Conservation (phyloP, 2,113 vertebrate species). For the Sebastes schlegelii region DNA sequence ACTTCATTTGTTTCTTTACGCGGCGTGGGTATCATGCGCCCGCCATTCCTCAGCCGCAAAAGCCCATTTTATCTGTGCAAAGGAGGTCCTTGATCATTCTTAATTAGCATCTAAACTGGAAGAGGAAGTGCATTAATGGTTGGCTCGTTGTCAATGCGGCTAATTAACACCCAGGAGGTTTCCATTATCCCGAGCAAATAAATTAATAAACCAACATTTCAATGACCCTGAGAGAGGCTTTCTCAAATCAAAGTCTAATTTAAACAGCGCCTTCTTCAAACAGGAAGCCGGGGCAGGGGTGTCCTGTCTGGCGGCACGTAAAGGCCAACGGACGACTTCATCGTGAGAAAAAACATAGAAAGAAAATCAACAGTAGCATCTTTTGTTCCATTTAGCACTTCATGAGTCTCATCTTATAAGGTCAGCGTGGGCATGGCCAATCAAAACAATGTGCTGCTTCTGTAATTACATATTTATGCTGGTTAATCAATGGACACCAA, state of each 20-base stretch:
- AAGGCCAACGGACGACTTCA: constrained; percentile 43
- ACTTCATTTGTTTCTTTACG: constrained; percentile 8
- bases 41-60: constrained; percentile 4
- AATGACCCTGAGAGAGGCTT: constrained; percentile 78
- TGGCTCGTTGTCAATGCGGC: constrained; percentile 86
- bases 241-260: constrained; percentile 80
- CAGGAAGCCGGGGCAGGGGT: constrained; percentile 75
- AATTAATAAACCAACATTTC: constrained; percentile 81
- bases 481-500: constrained; percentile 14
- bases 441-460: not conserved
- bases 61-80: constrained; percentile 46
- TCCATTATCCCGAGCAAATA: constrained; percentile 87
- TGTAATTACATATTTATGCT: not conserved
- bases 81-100: constrained; percentile 66
- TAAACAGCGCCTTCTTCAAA: constrained; percentile 80
- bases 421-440: not conserved
- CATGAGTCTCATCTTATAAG: constrained; percentile 58
- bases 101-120: constrained; percentile 76
- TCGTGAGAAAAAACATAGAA: constrained; percentile 3
- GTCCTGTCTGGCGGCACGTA: constrained; percentile 60
- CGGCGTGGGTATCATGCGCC: not conserved
- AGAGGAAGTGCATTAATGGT: constrained; percentile 87
- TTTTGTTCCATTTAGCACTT: constrained; percentile 61
- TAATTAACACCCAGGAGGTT: constrained; percentile 91
- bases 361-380: constrained; percentile 57